Evolutionary conservation across 2,113 vertebrate genomes (phyloP).

Genomic region (Poeciliopsis turrubarensis): DNA sequence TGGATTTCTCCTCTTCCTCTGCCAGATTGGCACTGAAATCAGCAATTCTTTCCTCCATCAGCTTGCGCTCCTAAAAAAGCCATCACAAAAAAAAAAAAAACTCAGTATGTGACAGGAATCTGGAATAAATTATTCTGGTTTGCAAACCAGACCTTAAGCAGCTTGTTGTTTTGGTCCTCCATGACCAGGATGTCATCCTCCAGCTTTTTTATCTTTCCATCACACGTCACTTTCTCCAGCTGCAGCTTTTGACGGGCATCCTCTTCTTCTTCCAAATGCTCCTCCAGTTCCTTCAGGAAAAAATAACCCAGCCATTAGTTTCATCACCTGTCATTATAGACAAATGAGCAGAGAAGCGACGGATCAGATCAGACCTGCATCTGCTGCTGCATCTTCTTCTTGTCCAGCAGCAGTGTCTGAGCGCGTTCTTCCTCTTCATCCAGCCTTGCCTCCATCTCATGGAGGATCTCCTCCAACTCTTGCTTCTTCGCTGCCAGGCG

Average conservation of each 20-base stretch:
- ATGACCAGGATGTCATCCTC: conserved; percentile 93
- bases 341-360: neutral
- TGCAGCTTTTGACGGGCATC: conserved; percentile 94
- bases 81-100: conserved; percentile 3
- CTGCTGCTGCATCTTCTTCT: conserved; percentile 95
- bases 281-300: conserved; percentile 88
- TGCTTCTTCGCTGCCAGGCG: conserved; percentile 91
- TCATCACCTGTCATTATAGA: neutral
- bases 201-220: conserved; percentile 96
- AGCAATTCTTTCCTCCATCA: conserved; percentile 90
- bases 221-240: conserved; percentile 92
- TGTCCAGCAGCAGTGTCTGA: conserved; percentile 87
- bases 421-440: conserved; percentile 93
- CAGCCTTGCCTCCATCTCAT: conserved; percentile 94
- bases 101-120: neutral
- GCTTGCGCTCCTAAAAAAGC: conserved; percentile 87
- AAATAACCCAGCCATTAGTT: neutral
- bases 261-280: conserved; percentile 93
- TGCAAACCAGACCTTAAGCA: conserved; percentile 82
- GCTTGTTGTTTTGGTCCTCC: conserved; percentile 95
- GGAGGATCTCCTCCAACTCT: conserved; percentile 94
- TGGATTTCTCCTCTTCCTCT: conserved; percentile 97
- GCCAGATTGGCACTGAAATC: conserved; percentile 93
- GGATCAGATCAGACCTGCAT: conserved; percentile 83
- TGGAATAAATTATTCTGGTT: neutral